Base-by-base conservation (phyloP, 2,113 vertebrate species). In the Xenus cinereus region DNA sequence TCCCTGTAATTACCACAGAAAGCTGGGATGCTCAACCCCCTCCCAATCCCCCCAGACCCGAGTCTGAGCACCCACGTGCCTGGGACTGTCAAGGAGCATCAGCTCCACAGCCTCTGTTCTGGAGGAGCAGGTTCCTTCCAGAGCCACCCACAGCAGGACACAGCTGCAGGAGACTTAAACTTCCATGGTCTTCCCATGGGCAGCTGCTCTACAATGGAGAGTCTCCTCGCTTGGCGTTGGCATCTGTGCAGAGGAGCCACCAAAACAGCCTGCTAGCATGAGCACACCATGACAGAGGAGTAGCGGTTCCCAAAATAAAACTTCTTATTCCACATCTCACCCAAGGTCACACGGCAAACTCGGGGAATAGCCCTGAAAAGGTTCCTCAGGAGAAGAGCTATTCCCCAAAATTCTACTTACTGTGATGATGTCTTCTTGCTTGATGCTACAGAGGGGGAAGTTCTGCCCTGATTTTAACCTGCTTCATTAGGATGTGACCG, bases 361-460 rank as follows among this genome's bases (percentile, higher is more conserved):
- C 35, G 1, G 32, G 62, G 43, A 67, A 50, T 2, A 21, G 32
- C 45, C 21, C 43, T n/a, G 43, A 48, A n/a, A 41, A 7, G 6
- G 6, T 27, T n/a, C 12, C 53, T 30, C 43, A 28, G 41, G 50
- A 75, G 72, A 76, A 59, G 30, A 76, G 30, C 30, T 30, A 12
- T 13, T 59, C 53, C 15, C 72, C 30, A 35, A 35, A 59, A 45
- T 3, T 37, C 26, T 51, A 16, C 45, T 32, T 7, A 32, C 11
- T 1, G 33, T 3, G 1, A 45, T 3, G 0, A 69, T 45, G 23
- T 21, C 32, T 32, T 51, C 35, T 50, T 17, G 45, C 63, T 22
- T 11, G 26, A 21, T 4, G 30, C n/a, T 41, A 8, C 35, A 20
- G 23, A 39, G 20, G 53, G 43, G 56, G 50, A 39, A 33, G 21